phyloP scores from a whole-genome alignment of 2,113 vertebrate genomes.

The Oryzias curvinotus region DNA sequence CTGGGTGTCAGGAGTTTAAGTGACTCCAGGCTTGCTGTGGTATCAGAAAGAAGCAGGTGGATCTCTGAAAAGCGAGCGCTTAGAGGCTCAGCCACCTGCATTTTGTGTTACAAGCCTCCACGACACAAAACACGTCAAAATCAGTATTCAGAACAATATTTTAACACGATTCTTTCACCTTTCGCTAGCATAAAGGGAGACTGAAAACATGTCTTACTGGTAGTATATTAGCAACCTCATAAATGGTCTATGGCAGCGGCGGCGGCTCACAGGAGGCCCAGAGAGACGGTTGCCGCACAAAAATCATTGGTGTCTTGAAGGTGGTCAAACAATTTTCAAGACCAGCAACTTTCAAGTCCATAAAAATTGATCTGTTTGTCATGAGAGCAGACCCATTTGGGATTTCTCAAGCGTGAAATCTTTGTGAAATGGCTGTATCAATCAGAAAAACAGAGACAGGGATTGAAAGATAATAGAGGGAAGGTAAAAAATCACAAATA shows the following conservation, averaged over 20 bases:
- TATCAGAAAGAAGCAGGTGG: conserved; percentile 55
- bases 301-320: conserved; percentile 61
- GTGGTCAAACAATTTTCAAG: conserved; percentile 80
- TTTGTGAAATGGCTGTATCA: conserved; percentile 80
- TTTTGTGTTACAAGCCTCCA: conserved; percentile 30
- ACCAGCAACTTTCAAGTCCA: conserved; percentile 82
- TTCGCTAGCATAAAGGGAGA: conserved; percentile 26
- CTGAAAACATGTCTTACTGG: neutral
- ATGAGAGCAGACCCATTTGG: conserved; percentile 77
- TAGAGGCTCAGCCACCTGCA: conserved; percentile 44
- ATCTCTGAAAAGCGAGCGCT: conserved; percentile 25
- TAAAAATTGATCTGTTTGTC: conserved; percentile 84
- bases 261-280: neutral
- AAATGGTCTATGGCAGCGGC: conserved; percentile 33
- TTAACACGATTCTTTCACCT: conserved; percentile 10
- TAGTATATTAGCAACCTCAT: conserved; percentile 31
- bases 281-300: neutral
- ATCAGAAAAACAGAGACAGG: conserved; percentile 72
- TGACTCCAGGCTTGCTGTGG: conserved; percentile 20
- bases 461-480: conserved; percentile 66
- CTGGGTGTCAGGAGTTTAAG: conserved; percentile 8
- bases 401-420: conserved; percentile 77
- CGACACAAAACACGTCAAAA: conserved; percentile 34
- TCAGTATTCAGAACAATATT: conserved; percentile 33
- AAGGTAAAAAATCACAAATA: conserved; percentile 37